Evolutionary conservation across 2,888 invertebrate species (phyloP), one percentile per base, ranked within the genome.

Genomic region (Pseudococcus jackbeardsleyi): DNA sequence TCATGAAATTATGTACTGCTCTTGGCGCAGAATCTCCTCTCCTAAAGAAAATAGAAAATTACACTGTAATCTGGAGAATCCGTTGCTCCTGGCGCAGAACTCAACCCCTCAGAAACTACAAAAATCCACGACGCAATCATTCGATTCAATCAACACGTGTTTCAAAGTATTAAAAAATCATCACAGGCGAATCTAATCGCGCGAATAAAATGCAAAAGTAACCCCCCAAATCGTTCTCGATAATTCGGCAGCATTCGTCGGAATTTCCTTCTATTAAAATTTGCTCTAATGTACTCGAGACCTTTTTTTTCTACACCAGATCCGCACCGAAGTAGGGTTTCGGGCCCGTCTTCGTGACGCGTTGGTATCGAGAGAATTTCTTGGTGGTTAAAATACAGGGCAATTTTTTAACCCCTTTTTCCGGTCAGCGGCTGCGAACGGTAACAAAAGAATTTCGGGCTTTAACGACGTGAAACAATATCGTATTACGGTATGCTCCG

Each of bases 401-500:
- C 79, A 79, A 79, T 79, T 79, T 79, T 79, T 42, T 42, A 79
- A 79, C 39, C 42, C 46, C 79, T 79, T 79, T 79, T 79, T 79
- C 79, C 79, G 79, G 79, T 79, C 79, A 79, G 6, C 79, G 33
- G 79, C 79, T 79, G 72, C 42, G 42, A 79, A 79, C 42, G 42
- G 42, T 42, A 8, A 84, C 84, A 50, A 84, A 84, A 84, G 84
- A 84, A 84, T 84, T 84, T 84, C 84, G 26, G 84, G 84, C 84
- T 39, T 84, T 84, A 84, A 84, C 84, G 50, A 26, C 54, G 84
- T 84, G 84, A 84, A 84, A 84, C 84, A 84, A 84, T 84, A 84
- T 84, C 84, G 84, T 84, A 84, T 84, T 84, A 48, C n/a, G 17
- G 54, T 54, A 84, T 84, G 84, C 84, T 84, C 26, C 84, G 50